Conservation (phyloP, 2,113 vertebrate genomes). For the Lagopus muta region DNA sequence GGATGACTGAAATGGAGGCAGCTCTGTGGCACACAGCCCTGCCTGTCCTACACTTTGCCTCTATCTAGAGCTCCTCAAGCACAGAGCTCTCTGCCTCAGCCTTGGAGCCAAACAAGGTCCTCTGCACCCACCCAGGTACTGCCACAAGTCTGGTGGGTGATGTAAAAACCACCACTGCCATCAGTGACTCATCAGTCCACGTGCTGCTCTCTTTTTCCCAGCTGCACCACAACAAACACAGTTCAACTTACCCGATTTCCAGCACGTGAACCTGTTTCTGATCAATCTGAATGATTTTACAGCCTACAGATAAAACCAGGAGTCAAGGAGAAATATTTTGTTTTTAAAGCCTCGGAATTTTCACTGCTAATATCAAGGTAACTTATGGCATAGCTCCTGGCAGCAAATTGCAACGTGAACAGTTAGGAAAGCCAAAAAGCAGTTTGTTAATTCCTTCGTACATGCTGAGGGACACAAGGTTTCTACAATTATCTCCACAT, state of each 20-base stretch:
- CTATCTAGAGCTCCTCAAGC: not conserved
- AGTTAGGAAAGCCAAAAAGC: not conserved
- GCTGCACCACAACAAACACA: fast-evolving
- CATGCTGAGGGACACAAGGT: not conserved
- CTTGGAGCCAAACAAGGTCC: not conserved
- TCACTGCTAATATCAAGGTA: not conserved
- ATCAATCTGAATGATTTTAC: not conserved
- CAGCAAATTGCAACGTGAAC: not conserved
- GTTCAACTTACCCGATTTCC: not conserved
- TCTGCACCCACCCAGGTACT: not conserved
- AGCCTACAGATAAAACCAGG: not conserved
- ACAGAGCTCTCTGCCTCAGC: not conserved
- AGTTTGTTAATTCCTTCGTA: not conserved
- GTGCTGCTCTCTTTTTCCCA: not conserved
- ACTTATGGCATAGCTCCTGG: not conserved
- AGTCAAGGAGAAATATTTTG: conserved; percentile 8
- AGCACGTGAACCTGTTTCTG: not conserved
- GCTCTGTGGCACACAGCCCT: too few relatives aligned
- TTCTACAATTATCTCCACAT: not conserved
- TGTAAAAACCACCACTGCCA: not conserved
- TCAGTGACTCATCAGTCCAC: not conserved
- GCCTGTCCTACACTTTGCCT: not conserved
- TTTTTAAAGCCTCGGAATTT: not conserved
- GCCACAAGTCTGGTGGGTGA: not conserved
- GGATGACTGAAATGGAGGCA: too few relatives aligned